phyloP scores from a whole-genome alignment of 2,797 vertebrate species.

The Tokudaia muenninki region DNA sequence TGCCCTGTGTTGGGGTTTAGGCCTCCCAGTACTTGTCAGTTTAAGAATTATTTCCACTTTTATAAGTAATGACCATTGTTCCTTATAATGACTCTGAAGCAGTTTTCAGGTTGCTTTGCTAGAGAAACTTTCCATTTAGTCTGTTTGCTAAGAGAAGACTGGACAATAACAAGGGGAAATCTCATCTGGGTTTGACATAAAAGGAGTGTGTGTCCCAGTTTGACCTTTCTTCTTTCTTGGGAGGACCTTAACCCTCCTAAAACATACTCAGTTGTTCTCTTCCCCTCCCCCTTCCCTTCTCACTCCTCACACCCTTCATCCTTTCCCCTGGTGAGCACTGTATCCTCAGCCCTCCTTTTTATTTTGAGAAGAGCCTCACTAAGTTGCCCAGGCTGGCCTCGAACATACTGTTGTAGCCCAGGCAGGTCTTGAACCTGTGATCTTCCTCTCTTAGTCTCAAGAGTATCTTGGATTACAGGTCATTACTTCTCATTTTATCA shows the following conservation, averaged over 20 bases:
- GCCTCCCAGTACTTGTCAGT: not conserved
- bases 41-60: slow-evolving; percentile 17
- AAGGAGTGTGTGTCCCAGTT: not conserved
- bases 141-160: not conserved
- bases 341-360: not conserved
- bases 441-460: not conserved
- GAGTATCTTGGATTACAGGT: not conserved
- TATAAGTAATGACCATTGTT: not conserved
- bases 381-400: not conserved
- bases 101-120: slow-evolving; percentile 27
- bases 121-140: slow-evolving; percentile 24
- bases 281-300: not conserved
- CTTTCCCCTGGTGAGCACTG: not conserved
- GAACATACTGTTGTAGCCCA: not conserved
- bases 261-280: not conserved
- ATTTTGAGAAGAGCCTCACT: not conserved
- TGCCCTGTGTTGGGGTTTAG: not conserved
- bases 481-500: not conserved
- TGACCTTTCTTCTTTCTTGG: not conserved
- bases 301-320: too few relatives aligned
- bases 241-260: not conserved
- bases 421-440: not conserved
- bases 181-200: not conserved
- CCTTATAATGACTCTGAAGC: not conserved
- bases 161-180: not conserved